Evolutionary conservation across 2,797 vertebrate species (phyloP).

Genomic region (Spea hammondii): DNA sequence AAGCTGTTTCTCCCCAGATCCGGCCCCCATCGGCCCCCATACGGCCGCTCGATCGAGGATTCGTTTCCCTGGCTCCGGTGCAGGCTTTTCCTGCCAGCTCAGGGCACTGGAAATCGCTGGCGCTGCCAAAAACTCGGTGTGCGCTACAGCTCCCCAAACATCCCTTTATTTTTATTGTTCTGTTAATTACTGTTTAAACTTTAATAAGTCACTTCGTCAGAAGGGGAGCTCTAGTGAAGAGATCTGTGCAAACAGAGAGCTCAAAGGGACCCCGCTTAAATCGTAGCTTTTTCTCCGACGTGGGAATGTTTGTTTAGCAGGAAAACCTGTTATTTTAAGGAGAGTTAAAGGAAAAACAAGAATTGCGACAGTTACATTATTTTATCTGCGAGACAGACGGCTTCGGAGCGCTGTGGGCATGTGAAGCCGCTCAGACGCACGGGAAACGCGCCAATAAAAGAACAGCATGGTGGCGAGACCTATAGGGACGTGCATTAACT

Average conservation of each 20-base stretch:
- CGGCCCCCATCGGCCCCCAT: constrained; percentile 43
- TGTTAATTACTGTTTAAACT: constrained; percentile 88
- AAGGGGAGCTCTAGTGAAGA: constrained; percentile 78
- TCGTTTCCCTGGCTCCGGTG: constrained; percentile 59
- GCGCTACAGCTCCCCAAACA: constrained; percentile 78
- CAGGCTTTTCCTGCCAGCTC: constrained; percentile 70
- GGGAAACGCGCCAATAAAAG: neutral
- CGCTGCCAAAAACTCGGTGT: constrained; percentile 78
- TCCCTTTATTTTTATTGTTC: constrained; percentile 84
- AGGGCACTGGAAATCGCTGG: constrained; percentile 79
- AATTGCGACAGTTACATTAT: constrained; percentile 51
- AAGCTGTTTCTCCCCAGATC: constrained; percentile 40
- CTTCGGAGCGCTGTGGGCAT: constrained; percentile 1
- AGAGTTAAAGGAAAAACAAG: constrained; percentile 62
- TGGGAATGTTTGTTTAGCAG: constrained; percentile 98
- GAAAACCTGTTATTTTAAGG: constrained; percentile 95
- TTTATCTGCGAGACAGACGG: constrained; percentile 36
- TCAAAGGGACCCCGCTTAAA: constrained; percentile 74
- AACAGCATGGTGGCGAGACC: neutral
- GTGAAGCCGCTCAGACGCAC: constrained; percentile 41
- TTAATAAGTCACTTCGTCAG: constrained; percentile 82
- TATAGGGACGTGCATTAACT: neutral
- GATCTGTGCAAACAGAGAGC: constrained; percentile 76
- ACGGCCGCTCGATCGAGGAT: neutral
- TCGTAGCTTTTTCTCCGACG: constrained; percentile 82